Base-by-base conservation (phyloP, 2,888 invertebrate species). In the Zelleria hepariella region DNA sequence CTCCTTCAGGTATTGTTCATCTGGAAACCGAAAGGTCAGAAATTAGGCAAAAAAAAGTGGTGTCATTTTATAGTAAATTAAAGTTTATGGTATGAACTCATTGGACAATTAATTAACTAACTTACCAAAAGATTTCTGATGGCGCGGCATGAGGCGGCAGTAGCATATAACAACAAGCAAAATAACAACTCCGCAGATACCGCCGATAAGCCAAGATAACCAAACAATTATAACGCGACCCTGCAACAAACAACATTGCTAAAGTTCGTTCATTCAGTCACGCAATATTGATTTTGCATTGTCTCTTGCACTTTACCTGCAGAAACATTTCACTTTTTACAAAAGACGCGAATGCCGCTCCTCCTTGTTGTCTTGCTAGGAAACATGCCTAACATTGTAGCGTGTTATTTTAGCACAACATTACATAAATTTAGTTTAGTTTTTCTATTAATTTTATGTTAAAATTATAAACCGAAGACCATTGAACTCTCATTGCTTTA, bases 141-240 rank as follows among this genome's bases (percentile, higher is more conserved):
- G 90, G 65, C 91, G 91, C 69, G 92, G 92, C 91, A 92, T 92
- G 75, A 92, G 90, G 87, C 92, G 92, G 78, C 92, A 93, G 78
- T 92, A 91, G 82, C 92, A 93, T 70, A 92, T 86, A 71, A 93
- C 82, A 74, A 91, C 82, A 67, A 92, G 90, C 75, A 92, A 89
- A 76, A 92, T 86, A 70, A 92, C 78, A 70, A 92, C 91, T 70
- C 92, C 91, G 70, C 92, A 91, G 69, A 92, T 86, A 63, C 92
- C 92, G 62, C 92, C 92, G 66, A 86, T 77, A 78, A 89, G 84
- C 89, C 89, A 89, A 77, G 86, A 86, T 74, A 88, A 85, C 87
- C 89, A 89, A 83, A 88, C 78, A 79, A 86, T 80, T 85, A 86
- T 84, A 80, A 85, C 79, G 65, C 87, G 87, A 79, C 87, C 82